Evolutionary conservation across 2,113 vertebrate genomes (phyloP), one percentile per base, ranked within the genome.

Genomic region (Excalfactoria chinensis): DNA sequence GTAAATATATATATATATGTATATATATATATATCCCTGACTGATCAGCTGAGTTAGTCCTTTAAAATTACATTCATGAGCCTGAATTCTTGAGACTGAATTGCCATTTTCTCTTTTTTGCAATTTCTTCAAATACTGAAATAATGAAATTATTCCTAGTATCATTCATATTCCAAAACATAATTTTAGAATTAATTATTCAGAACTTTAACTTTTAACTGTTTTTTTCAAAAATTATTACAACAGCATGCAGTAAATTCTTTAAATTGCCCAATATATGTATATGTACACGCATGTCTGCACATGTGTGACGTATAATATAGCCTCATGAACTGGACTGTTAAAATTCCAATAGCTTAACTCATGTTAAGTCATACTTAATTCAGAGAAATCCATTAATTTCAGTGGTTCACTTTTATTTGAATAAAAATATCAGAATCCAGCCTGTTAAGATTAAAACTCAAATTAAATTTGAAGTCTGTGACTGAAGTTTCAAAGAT

Each of bases 401-500:
- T 91, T 80, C 83, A 80, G 56, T 40, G 43, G 44, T 32, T 93
- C 30, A 55, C 12, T 88, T 79, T 73, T 80, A 87, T 79, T 84
- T 87, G 20, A 72, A 85, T 89, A 93, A 92, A 84, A 78, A 76
- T 87, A 95, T 90, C 73, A 53, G 43, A 90, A 90, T 78, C 41
- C 44, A 76, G 80, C 83, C 83, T 88, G 53, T 28, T 35, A 89
- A 94, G 83, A 91, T 86, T 84, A 93, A 94, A 95, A 93, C 66
- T 86, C 34, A 88, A 88, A 84, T 66, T 11, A 64, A 93, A 93
- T 93, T 88, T 86, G 69, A 93, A 94, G 72, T 71, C 86, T 41
- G 17, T 82, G 56, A 95, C 62, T 84, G 79, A 94, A 94, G 60
- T 86, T 93, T 91, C 79, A 94, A 94, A 89, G 85, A 91, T 25